These are phyloP conservation scores for Aleiodes testaceus DNA, from an alignment of 2,888 invertebrate genomes.

Conservation along the genomic window DNA sequence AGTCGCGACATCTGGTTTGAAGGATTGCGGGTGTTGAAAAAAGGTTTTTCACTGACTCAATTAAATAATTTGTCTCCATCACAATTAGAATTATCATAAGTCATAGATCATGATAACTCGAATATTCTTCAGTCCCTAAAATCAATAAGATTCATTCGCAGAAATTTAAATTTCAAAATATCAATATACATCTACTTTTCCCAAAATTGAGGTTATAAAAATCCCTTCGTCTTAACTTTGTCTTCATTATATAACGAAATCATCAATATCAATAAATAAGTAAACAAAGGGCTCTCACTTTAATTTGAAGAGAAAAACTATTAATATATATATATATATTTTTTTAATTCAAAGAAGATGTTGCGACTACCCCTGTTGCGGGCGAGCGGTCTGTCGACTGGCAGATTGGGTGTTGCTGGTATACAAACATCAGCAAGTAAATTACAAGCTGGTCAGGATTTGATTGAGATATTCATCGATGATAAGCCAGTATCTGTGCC, in stretches of 20 bases:
- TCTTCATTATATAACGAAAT: slow-evolving; percentile 22
- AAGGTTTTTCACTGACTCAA: background rate
- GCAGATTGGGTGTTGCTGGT: slow-evolving; percentile 70
- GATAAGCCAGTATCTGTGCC: slow-evolving; percentile 94
- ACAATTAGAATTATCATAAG: background rate
- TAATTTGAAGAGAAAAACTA: background rate
- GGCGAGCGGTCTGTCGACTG: slow-evolving; percentile 75
- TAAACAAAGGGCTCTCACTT: background rate
- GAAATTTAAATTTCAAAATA: background rate
- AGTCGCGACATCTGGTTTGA: slow-evolving; percentile 18
- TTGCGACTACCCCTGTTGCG: slow-evolving; percentile 84
- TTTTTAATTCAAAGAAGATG: slow-evolving; percentile 75
- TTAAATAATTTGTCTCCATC: background rate
- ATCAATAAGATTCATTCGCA: background rate
- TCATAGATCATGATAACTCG: background rate
- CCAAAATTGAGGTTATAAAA: slow-evolving; percentile 1
- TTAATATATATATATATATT: background rate
- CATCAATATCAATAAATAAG: background rate
- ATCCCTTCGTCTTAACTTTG: background rate
- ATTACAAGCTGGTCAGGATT: slow-evolving; percentile 76
- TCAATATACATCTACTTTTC: background rate
- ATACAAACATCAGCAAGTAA: slow-evolving; percentile 64
- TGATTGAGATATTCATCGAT: slow-evolving; percentile 97
- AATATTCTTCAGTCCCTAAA: background rate
- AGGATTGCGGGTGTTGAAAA: slow-evolving; percentile 2